Evolutionary conservation across 2,113 vertebrate species (phyloP).

Genomic region (Megaceryle maxima): DNA sequence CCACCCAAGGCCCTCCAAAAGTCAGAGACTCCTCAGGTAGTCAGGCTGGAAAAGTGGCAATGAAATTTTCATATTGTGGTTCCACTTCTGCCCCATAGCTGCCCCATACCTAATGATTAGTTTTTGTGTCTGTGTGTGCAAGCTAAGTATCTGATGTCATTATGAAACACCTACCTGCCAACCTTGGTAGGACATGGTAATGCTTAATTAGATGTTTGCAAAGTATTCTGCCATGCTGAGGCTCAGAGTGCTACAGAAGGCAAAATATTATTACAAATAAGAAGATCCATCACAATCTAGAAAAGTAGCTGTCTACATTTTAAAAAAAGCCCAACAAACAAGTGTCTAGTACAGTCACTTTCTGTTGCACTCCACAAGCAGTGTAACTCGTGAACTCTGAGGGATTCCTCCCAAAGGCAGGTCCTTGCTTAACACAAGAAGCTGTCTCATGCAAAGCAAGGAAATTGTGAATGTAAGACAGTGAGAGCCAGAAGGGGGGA

Average conservation of each 20-base stretch:
- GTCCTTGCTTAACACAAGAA: neutral
- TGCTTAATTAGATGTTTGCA: constrained; percentile 31
- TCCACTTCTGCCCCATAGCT: neutral
- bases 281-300: neutral
- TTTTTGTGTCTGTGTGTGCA: neutral
- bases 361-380: neutral
- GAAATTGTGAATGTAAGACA: neutral
- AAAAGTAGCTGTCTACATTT: neutral
- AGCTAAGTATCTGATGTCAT: neutral
- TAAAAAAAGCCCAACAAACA: neutral
- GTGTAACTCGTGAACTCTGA: neutral
- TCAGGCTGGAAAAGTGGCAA: neutral
- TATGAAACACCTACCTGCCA: constrained; percentile 5
- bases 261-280: neutral
- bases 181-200: neutral
- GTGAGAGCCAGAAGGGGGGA: neutral
- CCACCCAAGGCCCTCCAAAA: neutral
- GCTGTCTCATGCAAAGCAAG: neutral
- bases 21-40: neutral
- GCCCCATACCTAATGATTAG: neutral
- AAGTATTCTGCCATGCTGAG: neutral
- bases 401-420: neutral
- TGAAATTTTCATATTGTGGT: neutral
- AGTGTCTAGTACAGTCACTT: neutral
- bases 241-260: neutral